Conservation (phyloP, 64 coral and sea anemone genomes). For the Actinia equina region DNA sequence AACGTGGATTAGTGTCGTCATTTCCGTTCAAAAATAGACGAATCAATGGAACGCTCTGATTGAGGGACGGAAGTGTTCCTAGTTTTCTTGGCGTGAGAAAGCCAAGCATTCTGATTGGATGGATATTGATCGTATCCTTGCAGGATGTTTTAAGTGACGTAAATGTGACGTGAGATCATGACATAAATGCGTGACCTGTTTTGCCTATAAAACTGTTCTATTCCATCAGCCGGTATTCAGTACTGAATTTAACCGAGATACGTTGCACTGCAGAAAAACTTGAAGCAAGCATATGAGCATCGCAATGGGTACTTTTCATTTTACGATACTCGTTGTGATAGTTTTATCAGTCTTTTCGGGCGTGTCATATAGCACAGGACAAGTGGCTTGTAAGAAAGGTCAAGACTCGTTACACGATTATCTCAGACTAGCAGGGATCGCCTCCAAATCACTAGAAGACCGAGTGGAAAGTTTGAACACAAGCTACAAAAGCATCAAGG, state of each 20-base stretch:
- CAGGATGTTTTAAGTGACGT: too few relatives aligned
- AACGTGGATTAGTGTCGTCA: too few relatives aligned
- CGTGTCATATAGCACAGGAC: not conserved
- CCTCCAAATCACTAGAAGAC: not conserved
- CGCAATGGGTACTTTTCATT: not conserved
- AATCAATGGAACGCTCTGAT: too few relatives aligned
- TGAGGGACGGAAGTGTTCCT: too few relatives aligned
- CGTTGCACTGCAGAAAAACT: not conserved
- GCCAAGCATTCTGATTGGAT: too few relatives aligned
- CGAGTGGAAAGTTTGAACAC: not conserved
- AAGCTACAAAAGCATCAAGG: not conserved
- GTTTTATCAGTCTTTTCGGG: not conserved
- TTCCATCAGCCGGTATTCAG: not conserved
- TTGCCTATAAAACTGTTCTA: too few relatives aligned
- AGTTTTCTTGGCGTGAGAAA: too few relatives aligned
- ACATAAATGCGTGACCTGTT: too few relatives aligned
- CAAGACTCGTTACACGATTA: not conserved
- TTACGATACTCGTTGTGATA: not conserved
- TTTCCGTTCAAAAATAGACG: too few relatives aligned
- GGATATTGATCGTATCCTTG: too few relatives aligned
- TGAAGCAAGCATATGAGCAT: not conserved
- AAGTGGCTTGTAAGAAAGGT: not conserved
- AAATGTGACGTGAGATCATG: too few relatives aligned
- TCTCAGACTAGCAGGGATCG: not conserved
- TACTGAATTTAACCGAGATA: too few relatives aligned